phyloP scores from a whole-genome alignment of 2,113 vertebrate genomes.

The Oreochromis tanganicae region DNA sequence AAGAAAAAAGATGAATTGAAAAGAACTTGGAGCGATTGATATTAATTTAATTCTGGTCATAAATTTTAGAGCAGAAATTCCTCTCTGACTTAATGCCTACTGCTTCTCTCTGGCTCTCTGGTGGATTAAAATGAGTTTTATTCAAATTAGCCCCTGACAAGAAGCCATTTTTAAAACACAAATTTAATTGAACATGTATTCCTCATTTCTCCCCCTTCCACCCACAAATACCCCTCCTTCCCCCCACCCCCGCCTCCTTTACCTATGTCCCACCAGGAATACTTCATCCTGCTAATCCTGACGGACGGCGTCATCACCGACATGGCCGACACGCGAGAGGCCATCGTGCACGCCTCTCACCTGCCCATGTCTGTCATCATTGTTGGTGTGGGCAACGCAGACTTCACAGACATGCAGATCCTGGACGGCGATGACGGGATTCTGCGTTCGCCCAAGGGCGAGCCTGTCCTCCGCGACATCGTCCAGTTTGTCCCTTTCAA shows the following conservation, averaged over 20 bases:
- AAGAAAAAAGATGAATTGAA: neutral
- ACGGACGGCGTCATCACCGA: conserved; percentile 97
- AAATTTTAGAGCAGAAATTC: conserved; percentile 14
- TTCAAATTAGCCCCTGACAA: conserved; percentile 48
- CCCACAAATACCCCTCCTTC: neutral
- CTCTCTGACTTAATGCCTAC: conserved; percentile 22
- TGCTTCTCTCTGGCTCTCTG: neutral
- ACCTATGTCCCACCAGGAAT: conserved; percentile 79
- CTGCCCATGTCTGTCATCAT: conserved; percentile 99
- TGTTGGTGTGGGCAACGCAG: conserved; percentile 91
- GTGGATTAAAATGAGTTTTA: conserved; percentile 43
- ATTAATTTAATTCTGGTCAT: conserved; percentile 43
- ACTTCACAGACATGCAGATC: conserved; percentile 99
- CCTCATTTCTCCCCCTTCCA: neutral
- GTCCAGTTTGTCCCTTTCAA: conserved; percentile 98
- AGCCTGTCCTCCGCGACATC: conserved; percentile 93
- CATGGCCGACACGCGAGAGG: conserved; percentile 96
- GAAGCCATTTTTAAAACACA: conserved; percentile 16
- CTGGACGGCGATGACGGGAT: conserved; percentile 94
- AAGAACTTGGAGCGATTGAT: conserved; percentile 1
- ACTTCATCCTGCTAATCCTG: conserved; percentile 96
- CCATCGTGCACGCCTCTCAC: conserved; percentile 95
- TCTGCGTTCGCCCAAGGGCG: conserved; percentile 92
- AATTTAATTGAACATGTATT: conserved; percentile 6
- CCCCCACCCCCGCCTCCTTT: neutral